Base-by-base conservation (phyloP, 2,113 vertebrate genomes). In the Silurus glanis region DNA sequence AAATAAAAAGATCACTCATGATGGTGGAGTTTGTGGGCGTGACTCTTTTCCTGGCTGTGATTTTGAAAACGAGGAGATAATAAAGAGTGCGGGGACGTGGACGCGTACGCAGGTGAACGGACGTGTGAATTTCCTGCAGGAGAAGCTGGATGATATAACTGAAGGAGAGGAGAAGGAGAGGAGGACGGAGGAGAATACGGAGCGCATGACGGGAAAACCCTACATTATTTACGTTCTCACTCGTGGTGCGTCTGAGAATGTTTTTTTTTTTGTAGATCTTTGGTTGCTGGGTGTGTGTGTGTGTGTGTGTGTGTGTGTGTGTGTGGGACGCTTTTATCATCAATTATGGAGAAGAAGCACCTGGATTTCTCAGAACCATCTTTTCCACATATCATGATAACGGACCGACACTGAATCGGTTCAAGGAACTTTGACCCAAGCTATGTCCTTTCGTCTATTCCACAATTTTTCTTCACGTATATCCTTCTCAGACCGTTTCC, bases 1-100 rank as follows among this genome's bases (percentile, higher is more conserved):
- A 92, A 94, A 94, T 88, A 83, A 83, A 89, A 93, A 91, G 85
- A 87, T 89, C 78, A 89, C 80, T 66, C 17, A 55, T 53, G 49
- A 16, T 76, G 51, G 51, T 76, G 49, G 71, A 37, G 37, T 37
- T 37, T 37, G 37, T 37, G 37, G 37, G 37, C 37, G 37, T 37
- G 37, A 37, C 75, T 88, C 56, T 64, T 71, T 89, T 67, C 71
- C 93, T 90, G 23, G 23, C 23, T 92, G 89, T 85, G 91, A 93
- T 94, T 94, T 85, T 93, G 0, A 93, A 94, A 94, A 94, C 37
- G 37, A 37, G 37, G 37, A 94, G 92, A 93, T 93, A 93, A 92
- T 92, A 78, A 93, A 93, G 91, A 88, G 88, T 91, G 91, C 91
- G 92, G 88, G 90, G 92, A 92, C 91, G 80, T 82, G 85, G 88